These are phyloP conservation scores for Hyles vespertilio DNA, from an alignment of 1,140 invertebrate genomes.

Conservation along the genomic window DNA sequence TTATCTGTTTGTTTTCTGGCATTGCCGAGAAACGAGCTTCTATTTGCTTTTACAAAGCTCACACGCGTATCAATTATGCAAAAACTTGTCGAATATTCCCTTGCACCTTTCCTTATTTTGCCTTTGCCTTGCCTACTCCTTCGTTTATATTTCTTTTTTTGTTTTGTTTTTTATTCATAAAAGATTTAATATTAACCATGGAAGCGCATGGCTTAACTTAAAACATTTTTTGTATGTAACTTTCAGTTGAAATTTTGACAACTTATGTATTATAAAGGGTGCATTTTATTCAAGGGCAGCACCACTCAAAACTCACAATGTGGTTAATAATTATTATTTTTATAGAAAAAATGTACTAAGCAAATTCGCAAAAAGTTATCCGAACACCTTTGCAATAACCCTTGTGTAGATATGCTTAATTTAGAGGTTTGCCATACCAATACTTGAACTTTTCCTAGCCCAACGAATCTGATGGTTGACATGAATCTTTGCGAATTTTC, in stretches of 20 bases:
- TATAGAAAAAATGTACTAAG: slow-evolving; percentile 21
- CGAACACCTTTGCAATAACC: slow-evolving; percentile 2
- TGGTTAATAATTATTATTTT: slow-evolving; percentile 48
- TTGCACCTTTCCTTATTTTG: slow-evolving; percentile 70
- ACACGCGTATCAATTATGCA: slow-evolving; percentile 29
- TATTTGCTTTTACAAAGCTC: slow-evolving; percentile 4
- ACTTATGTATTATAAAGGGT: slow-evolving; percentile 34
- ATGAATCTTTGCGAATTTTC: slow-evolving; percentile 41
- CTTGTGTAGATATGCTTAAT: slow-evolving; percentile 14
- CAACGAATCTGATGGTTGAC: slow-evolving; percentile 10
- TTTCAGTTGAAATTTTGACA: slow-evolving; percentile 35
- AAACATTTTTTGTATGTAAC: slow-evolving; percentile 34
- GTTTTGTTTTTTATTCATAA: slow-evolving; percentile 1
- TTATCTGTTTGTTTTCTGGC: slow-evolving; percentile 77
- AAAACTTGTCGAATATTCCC: slow-evolving; percentile 40
- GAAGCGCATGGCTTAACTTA: slow-evolving; percentile 65
- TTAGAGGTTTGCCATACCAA: slow-evolving; percentile 2
- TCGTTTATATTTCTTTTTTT: slow-evolving; percentile 35
- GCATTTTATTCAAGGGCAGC: slow-evolving; percentile 63
- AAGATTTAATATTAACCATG: slow-evolving; percentile 46
- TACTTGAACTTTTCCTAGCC: neutral
- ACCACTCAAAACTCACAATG: slow-evolving; percentile 70
- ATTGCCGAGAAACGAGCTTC: slow-evolving; percentile 65
- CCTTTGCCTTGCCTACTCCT: slow-evolving; percentile 61
- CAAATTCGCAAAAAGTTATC: slow-evolving; percentile 39